A percentile compares a stretch with the other conserved stretches of the same genome.
phyloP scores from a whole-genome alignment of 2,113 vertebrate species.

The Azemiops feae region DNA sequence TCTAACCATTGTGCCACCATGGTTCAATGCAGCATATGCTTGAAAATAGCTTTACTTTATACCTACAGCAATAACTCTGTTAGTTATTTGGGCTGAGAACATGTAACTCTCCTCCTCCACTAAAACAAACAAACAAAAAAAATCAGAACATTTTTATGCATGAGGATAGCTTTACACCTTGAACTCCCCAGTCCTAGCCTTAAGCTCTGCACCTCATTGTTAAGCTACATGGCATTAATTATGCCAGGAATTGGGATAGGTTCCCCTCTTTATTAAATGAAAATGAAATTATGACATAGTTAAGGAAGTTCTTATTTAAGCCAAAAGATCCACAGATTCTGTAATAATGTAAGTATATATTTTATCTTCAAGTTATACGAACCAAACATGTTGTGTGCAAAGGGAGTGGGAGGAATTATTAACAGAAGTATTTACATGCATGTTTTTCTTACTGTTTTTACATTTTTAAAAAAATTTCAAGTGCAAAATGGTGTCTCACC shows the following conservation, averaged over 20 bases:
- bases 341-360: neutral
- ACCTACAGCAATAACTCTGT: neutral
- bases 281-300: neutral
- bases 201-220: neutral
- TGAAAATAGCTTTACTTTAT: neutral
- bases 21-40: neutral
- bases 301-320: neutral
- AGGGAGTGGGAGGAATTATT: neutral
- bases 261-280: neutral
- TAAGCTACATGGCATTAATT: neutral
- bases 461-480: neutral
- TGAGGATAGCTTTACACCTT: neutral
- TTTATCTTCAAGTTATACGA: neutral
- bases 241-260: neutral
- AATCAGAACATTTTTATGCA: neutral
- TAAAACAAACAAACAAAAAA: neutral
- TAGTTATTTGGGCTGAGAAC: neutral
- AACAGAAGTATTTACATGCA: neutral
- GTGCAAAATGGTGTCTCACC: neutral
- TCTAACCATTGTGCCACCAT: too few relatives aligned
- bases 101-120: neutral
- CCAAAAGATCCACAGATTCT: neutral
- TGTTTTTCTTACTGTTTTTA: too few relatives aligned
- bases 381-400: neutral
- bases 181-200: neutral